Evolutionary conservation across 2,888 invertebrate genomes (phyloP).

Genomic region (Lypha dubia): DNA sequence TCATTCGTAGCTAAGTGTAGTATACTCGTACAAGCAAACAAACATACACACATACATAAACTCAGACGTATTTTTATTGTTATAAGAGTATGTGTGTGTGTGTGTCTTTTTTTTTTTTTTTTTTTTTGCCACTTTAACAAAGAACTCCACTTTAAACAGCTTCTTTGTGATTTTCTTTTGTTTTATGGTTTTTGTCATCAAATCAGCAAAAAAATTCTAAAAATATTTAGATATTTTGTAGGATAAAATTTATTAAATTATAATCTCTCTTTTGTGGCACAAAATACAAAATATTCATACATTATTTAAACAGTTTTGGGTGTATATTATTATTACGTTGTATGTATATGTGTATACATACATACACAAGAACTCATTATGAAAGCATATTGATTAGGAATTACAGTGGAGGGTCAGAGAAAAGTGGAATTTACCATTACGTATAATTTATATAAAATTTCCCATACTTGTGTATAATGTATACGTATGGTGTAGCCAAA

Average conservation of each 20-base stretch:
- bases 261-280: constrained; percentile 1
- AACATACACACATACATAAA: not conserved
- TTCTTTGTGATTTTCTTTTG: not conserved
- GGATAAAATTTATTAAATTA: constrained; percentile 26
- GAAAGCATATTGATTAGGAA: no score
- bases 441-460: no score
- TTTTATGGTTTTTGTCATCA: not conserved
- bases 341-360: no score
- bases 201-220: constrained; percentile 25
- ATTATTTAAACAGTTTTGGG: not conserved
- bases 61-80: not conserved
- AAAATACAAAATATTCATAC: not conserved
- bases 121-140: constrained; percentile 17
- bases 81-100: no score
- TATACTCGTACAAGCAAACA: not conserved
- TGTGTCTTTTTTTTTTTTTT: not conserved
- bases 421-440: no score
- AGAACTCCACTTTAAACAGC: constrained; percentile 3
- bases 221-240: not conserved
- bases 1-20: not conserved
- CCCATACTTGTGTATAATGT: no score
- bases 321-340: not conserved
- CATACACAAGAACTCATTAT: no score
- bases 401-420: no score
- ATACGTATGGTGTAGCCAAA: no score